Conservation (phyloP, 2,113 vertebrate species). For the Corythaixoides concolor region DNA sequence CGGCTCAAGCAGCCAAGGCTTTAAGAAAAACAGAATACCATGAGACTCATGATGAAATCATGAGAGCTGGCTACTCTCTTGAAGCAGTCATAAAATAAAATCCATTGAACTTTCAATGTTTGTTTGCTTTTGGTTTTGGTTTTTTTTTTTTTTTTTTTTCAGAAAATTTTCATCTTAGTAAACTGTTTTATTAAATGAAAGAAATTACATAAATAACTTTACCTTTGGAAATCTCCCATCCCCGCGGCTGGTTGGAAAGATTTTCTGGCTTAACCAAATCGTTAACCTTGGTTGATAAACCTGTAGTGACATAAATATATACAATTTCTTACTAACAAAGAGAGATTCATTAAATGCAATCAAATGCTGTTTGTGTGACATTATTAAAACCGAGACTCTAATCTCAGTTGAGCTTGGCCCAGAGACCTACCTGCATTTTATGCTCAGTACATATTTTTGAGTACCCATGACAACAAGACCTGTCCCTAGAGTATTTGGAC, state of each 20-base stretch:
- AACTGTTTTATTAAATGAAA: background rate
- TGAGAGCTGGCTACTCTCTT: background rate
- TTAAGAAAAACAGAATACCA: constrained; percentile 41
- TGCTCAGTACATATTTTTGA: background rate
- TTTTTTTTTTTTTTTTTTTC: background rate
- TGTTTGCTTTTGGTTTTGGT: background rate
- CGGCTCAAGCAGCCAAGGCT: background rate
- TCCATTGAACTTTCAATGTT: background rate
- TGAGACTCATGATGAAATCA: background rate
- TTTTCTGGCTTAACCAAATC: constrained; percentile 65
- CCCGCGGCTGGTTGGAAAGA: constrained; percentile 67
- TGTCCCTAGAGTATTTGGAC: background rate
- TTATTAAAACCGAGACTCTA: background rate
- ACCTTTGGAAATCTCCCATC: constrained; percentile 78
- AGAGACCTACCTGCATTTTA: background rate
- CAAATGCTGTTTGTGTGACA: background rate
- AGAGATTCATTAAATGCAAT: background rate
- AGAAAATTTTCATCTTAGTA: background rate
- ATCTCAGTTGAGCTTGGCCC: background rate
- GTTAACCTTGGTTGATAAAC: constrained; percentile 57
- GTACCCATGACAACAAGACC: background rate
- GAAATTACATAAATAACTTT: constrained; percentile 29
- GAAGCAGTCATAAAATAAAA: background rate
- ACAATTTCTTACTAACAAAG: constrained; percentile 25
- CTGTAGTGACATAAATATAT: constrained; percentile 68